phyloP scores from a whole-genome alignment of 2,113 vertebrate species.

The Cromileptes altivelis region DNA sequence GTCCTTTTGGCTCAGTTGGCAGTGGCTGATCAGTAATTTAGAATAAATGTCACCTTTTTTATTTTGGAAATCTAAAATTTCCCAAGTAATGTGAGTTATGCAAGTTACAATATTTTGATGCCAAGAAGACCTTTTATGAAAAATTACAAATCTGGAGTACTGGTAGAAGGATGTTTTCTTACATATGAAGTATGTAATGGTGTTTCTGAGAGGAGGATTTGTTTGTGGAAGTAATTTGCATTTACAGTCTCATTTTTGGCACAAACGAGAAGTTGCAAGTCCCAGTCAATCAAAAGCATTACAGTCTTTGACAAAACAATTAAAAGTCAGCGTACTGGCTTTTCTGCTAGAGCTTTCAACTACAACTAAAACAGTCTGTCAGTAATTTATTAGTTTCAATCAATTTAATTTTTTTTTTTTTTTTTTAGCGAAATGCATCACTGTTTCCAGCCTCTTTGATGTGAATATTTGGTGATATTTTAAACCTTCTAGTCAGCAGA shows the following conservation, averaged over 20 bases:
- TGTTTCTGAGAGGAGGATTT: not conserved
- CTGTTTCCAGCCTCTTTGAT: not conserved
- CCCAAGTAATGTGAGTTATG: not conserved
- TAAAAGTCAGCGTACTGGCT: not conserved
- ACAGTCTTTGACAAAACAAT: not conserved
- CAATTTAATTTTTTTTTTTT: not conserved
- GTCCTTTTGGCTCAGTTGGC: not conserved
- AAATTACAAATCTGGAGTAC: not conserved
- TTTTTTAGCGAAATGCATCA: not conserved
- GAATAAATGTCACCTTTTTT: not conserved
- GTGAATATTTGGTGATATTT: not conserved
- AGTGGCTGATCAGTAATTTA: not conserved
- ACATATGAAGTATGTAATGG: not conserved
- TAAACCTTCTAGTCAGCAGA: not conserved
- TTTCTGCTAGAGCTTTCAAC: not conserved
- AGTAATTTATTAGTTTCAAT: not conserved
- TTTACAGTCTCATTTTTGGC: not conserved
- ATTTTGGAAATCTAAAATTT: conserved; percentile 4
- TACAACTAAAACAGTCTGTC: not conserved
- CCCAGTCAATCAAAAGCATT: not conserved
- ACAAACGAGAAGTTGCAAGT: not conserved
- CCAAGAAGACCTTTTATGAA: not conserved
- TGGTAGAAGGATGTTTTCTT: not conserved
- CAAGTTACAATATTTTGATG: not conserved
- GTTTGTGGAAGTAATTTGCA: conserved; percentile 9